phyloP scores from a whole-genome alignment of 2,888 invertebrate species.

The Rugalucina vietnamica region DNA sequence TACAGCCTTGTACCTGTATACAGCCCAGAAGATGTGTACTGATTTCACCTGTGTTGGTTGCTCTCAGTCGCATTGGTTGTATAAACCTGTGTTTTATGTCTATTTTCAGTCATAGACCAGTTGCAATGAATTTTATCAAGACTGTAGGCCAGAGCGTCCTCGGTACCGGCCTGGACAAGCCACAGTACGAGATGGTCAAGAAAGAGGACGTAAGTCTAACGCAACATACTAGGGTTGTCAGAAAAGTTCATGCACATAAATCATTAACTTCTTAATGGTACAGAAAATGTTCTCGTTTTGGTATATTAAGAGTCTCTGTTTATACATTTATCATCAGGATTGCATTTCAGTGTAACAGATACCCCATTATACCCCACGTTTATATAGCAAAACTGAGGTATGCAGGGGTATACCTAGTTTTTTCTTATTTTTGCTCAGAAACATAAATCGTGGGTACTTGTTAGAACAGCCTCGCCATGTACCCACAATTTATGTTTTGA shows the following conservation, averaged over 20 bases:
- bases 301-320: no score
- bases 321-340: no score
- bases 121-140: constrained; percentile 48
- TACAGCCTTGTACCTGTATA: no score
- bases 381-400: background rate
- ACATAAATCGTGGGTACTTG: background rate
- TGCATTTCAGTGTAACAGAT: no score
- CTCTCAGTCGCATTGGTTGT: no score
- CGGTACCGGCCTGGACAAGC: constrained; percentile 59
- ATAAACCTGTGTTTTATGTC: no score
- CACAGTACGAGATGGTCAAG: constrained; percentile 47
- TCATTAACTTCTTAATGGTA: background rate
- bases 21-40: no score
- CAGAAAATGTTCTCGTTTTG: background rate
- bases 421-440: background rate
- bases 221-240: no score
- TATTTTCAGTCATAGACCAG: background rate
- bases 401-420: background rate
- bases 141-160: constrained; percentile 54
- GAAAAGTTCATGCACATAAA: background rate
- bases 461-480: background rate
- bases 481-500: background rate
- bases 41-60: no score
- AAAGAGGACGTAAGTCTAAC: constrained; percentile 44
- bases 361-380: background rate